Evolutionary conservation across 2,797 vertebrate genomes (phyloP).

Genomic region (Siniperca obscura): DNA sequence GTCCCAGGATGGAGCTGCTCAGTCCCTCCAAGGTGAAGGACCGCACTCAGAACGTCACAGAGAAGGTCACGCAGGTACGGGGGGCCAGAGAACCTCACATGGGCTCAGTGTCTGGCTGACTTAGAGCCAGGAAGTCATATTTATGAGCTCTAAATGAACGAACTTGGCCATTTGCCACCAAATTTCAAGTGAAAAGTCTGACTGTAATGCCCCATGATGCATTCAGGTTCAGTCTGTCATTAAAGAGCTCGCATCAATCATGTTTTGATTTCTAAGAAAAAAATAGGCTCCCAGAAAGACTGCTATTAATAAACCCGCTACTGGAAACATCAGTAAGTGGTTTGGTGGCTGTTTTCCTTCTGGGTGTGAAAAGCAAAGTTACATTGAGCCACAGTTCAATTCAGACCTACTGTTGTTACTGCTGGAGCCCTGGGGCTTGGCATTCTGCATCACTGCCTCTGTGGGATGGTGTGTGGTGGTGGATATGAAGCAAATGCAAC

Average conservation of each 20-base stretch:
- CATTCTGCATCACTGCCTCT: constrained; percentile 69
- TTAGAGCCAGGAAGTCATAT: neutral
- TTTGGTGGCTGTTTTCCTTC: constrained; percentile 62
- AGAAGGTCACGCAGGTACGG: constrained; percentile 95
- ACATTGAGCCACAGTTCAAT: constrained; percentile 66
- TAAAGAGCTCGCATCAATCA: neutral
- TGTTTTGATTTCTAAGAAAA: constrained; percentile 23
- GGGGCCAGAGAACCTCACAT: neutral
- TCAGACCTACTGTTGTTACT: constrained; percentile 50
- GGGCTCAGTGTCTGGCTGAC: constrained; percentile 10
- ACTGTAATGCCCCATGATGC: neutral
- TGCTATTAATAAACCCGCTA: constrained; percentile 57
- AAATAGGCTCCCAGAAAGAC: constrained; percentile 22
- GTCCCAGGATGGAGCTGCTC: constrained; percentile 90
- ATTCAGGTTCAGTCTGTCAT: constrained; percentile 8
- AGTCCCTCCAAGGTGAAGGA: constrained; percentile 93
- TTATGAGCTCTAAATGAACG: neutral
- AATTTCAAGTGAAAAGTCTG: neutral
- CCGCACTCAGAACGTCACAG: constrained; percentile 92
- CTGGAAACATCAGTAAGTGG: constrained; percentile 82
- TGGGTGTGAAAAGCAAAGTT: constrained; percentile 58
- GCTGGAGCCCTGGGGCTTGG: constrained; percentile 58
- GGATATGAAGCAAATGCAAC: constrained; percentile 46
- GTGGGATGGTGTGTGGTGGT: constrained; percentile 34
- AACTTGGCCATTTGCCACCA: neutral